Base-by-base conservation (phyloP, 2,797 vertebrate genomes). In the Galagoides demidoff region DNA sequence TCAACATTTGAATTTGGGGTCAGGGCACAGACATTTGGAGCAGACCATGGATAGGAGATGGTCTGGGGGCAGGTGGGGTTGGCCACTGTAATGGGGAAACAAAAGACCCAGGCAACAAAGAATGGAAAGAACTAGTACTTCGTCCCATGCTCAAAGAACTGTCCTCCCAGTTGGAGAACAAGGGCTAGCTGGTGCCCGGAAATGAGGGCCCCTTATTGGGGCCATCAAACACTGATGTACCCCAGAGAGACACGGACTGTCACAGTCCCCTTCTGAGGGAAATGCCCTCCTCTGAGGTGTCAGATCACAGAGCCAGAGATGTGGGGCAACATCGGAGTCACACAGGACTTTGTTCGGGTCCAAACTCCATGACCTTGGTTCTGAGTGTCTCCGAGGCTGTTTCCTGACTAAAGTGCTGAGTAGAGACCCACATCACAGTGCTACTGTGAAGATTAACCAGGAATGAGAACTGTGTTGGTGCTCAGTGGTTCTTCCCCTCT, bases 361-460 rank as follows among this genome's bases (percentile, higher is more conserved):
- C 63, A 16, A 16, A 66, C 19, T 61, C 25, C 23, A 20, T 0
- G 0, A 10, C 23, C 79, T 84, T 6, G 19, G 11, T 70, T 79
- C 45, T 61, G 45, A 83, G 17, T 2, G 25, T 74, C 64, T 91
- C 43, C 22, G 39, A 83, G 39, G 17, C 39, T 61, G 4, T 63
- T 55, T 96, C 31, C 76, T 39, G 4, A 34, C 3, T 73, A 49
- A 77, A 79, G 74, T 34, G 4, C 7, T 9, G 0, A 7, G 49
- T 27, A 49, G 37, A 29, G 2, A 78, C 11, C 37, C 49, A 31
- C 2, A n/a, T 25, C 1, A 0, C n/a, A 31, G 59, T 0, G 2
- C 39, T 77, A 4, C 16, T 2, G 0, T 20, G n/a, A 49, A 81
- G 66, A 68, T 55, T 14, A 43, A 29, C 3, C 16, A 13, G 20